Evolutionary conservation across 53 echinoderm and acorn worm genomes (phyloP), one percentile per base, ranked within the genome.

Genomic region (Paelopatides confundens): DNA sequence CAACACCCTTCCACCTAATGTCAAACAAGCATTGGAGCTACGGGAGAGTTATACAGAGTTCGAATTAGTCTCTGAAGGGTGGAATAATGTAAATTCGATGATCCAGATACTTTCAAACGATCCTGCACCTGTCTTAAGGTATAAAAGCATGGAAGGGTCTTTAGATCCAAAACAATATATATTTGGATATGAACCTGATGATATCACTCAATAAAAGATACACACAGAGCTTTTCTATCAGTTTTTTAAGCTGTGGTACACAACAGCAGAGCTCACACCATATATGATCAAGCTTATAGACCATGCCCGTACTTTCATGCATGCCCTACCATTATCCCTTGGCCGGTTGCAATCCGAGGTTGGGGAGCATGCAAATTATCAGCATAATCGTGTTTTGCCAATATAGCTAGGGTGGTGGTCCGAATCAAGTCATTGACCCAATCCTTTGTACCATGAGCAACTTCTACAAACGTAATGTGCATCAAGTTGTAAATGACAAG

Each of bases 201-300:
- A 43, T 48, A 62, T 47, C 35, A 34, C 31, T 27, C 32, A 62
- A 12, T 58, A 62, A 35, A 35, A 54, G 35, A 23, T 85, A 66
- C 71, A 86, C 65, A 90, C 90, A 31, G 90, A n/a, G 46, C 46
- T 65, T 35, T 95, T 90, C 30, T 95, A 95, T 23, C 86, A 95
- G 71, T 39, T 92, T 13, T 95, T 88, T 67, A 85, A 78, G 66
- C 47, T 88, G 9, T 31, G 65, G 0, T 94, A 71, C 67, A 81
- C 79, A 6, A 79, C 85, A 66, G 74, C 77, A 28, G 85, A 71
- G 6, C 66, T 92, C 15, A 95, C 95, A 11, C 92, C 95, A 74
- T 94, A 94, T n/a, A 92, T 94, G 94, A 89, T 92, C 1, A 92
- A 58, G 62, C 87, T 81, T 32, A 87, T 94, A 43, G 87, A 92